Conservation (phyloP, 2,888 invertebrate genomes). For the Eristalis pertinax region DNA sequence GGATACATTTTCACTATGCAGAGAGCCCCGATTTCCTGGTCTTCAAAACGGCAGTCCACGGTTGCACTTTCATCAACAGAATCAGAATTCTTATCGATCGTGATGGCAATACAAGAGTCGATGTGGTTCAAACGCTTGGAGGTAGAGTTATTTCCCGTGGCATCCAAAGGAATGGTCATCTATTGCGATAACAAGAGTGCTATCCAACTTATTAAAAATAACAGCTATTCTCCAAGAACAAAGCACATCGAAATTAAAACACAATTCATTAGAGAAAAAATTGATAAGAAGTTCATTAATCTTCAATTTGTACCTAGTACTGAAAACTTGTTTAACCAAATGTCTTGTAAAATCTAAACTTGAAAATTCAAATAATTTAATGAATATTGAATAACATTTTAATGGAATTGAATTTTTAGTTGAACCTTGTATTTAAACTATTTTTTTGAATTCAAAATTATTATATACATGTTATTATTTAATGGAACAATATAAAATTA, state of each 20-base stretch:
- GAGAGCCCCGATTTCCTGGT: conserved; percentile 45
- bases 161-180: conserved; percentile 19
- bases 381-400: neutral
- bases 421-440: conserved; percentile 4
- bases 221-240: conserved; percentile 38
- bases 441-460: conserved; percentile 17
- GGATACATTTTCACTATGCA: conserved; percentile 42
- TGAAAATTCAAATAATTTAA: conserved; percentile 17
- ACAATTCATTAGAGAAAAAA: conserved; percentile 41
- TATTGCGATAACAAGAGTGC: conserved; percentile 60
- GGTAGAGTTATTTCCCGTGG: conserved; percentile 15
- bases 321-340: conserved; percentile 22
- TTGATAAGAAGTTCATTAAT: neutral
- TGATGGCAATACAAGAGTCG: conserved; percentile 29
- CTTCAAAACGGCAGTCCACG: conserved; percentile 44
- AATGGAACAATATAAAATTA: neutral
- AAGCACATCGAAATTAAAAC: conserved; percentile 47
- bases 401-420: neutral
- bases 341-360: conserved; percentile 14
- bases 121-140: conserved; percentile 53
- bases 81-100: conserved; percentile 41
- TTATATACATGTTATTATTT: too few species aligned
- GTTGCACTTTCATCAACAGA: conserved; percentile 56
- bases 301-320: conserved; percentile 1
- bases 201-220: conserved; percentile 44